Evolutionary conservation across 2,888 invertebrate genomes (phyloP), one percentile per base, ranked within the genome.

Genomic region (Drosophila neoperkinsi): DNA sequence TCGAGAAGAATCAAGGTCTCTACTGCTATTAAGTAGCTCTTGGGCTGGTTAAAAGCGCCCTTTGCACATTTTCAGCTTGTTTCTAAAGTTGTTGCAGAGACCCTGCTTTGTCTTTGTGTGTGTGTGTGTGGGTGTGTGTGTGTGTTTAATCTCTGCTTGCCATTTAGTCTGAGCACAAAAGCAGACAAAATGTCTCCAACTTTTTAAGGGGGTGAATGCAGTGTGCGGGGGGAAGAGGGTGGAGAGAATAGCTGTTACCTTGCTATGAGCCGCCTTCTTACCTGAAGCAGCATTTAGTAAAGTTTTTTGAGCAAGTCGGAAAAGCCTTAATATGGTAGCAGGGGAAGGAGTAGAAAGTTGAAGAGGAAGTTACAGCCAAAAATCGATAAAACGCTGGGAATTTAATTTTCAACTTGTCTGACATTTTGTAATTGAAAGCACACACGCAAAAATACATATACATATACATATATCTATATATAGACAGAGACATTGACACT

Each of bases 391-490:
- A 71, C 67, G 71, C 68, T 77, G 83, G 78, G 84, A 90, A 87
- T 90, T 90, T 88, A 88, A 87, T 87, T 87, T 87, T 88, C 86
- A 86, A 86, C 84, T 77, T 81, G 86, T 87, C 90, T 79, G 90
- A 87, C 81, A 80, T 90, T 82, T 76, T 81, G 88, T 90, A 90
- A 90, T 90, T 90, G 91, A 90, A 91, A 90, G 77, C 81, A 77
- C 50, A 49, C 34, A 46, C 31, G 21, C 34, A 41, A n/a, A 52
- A 33, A 10, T 30, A 64, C 30, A 33, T 0, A 60, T 2, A 41
- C 6, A 46, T 3, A 59, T 4, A 31, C n/a, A 21, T 3, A 33
- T 0, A 58, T 25, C 25, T 11, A 21, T 4, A 51, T 3, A 51
- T 2, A 36, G 16, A 36, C n/a, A 36, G 78, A 79, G 78, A 80